phyloP scores from a whole-genome alignment of 2,888 invertebrate species.

The Parascotia fuliginaria region DNA sequence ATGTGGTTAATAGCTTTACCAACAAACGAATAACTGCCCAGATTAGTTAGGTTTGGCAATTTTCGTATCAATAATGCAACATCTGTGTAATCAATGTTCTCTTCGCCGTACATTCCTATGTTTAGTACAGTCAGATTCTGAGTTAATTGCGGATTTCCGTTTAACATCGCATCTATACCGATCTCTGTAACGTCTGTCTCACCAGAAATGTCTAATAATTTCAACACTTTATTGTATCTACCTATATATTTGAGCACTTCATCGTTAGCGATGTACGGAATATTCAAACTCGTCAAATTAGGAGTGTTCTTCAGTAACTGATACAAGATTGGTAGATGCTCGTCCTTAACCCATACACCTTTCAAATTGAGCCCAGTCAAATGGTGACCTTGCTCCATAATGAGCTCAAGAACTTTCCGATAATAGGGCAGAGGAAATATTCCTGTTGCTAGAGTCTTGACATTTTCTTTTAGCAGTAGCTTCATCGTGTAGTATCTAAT shows the following conservation, averaged over 20 bases:
- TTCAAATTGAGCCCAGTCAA: conserved; percentile 88
- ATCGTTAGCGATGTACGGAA: conserved; percentile 90
- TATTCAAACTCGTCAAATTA: conserved; percentile 87
- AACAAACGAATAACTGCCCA: conserved; percentile 89
- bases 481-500: conserved; percentile 88
- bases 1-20: conserved; percentile 87
- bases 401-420: conserved; percentile 88
- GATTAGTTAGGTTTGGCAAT: conserved; percentile 87
- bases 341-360: conserved; percentile 91
- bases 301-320: conserved; percentile 86
- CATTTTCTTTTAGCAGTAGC: conserved; percentile 87
- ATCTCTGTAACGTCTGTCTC: conserved; percentile 89
- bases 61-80: conserved; percentile 87
- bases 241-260: conserved; percentile 87
- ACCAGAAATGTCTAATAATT: conserved; percentile 88
- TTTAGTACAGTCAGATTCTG: conserved; percentile 87
- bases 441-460: conserved; percentile 88
- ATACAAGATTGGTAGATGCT: conserved; percentile 87
- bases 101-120: conserved; percentile 89
- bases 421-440: conserved; percentile 90
- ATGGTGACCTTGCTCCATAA: conserved; percentile 87
- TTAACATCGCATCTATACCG: conserved; percentile 86
- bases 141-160: conserved; percentile 80
- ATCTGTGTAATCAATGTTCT: conserved; percentile 88
- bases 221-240: conserved; percentile 83